Evolutionary conservation across 2,888 invertebrate species (phyloP).

Genomic region (Tipula unca): DNA sequence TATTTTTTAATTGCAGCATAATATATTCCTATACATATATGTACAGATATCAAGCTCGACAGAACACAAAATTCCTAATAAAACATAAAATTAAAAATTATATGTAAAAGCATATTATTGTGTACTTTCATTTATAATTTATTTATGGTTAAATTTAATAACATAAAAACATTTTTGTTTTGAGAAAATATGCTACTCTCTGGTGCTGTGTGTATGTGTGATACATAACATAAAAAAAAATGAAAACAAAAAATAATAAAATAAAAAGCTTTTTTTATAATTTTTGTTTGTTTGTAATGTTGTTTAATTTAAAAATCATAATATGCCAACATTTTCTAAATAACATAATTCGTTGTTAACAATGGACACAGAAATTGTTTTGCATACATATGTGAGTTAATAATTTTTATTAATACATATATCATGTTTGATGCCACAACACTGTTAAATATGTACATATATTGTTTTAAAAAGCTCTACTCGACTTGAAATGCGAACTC

Average conservation of each 20-base stretch:
- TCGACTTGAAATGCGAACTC: neutral
- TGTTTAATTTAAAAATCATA: neutral
- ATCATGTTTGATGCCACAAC: neutral
- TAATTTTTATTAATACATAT: neutral
- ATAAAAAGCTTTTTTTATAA: neutral
- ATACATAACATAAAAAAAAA: too few species aligned
- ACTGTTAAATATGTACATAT: too few species aligned
- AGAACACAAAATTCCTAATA: neutral
- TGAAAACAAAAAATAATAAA: neutral
- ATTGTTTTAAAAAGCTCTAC: neutral
- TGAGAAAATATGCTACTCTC: neutral
- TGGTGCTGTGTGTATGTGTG: too few species aligned
- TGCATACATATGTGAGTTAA: neutral
- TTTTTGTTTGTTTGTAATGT: neutral
- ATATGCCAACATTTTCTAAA: neutral
- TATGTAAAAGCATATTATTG: neutral
- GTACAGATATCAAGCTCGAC: neutral
- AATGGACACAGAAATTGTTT: neutral
- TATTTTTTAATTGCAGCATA: neutral
- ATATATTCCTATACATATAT: neutral
- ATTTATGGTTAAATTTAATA: neutral
- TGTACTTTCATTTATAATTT: constrained; percentile 1
- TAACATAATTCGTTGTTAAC: neutral
- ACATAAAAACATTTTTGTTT: neutral
- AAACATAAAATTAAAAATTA: neutral